phyloP scores from a whole-genome alignment of 2,113 vertebrate genomes.

The Mungos mungo region DNA sequence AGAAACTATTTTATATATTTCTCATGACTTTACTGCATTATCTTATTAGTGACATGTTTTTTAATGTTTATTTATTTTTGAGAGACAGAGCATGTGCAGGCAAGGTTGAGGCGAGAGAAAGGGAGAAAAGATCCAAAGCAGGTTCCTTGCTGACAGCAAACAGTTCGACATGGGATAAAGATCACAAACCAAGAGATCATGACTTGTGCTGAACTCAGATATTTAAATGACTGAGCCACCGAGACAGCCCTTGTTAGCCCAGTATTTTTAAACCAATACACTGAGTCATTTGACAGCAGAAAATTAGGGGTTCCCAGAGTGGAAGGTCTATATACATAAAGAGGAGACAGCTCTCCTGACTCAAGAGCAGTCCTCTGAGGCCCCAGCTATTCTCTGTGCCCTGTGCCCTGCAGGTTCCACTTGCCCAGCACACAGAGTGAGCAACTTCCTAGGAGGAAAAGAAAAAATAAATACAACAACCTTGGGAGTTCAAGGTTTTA shows the following conservation, averaged over 20 bases:
- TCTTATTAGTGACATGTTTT: background rate
- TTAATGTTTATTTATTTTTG: too few species aligned
- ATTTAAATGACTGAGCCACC: too few species aligned
- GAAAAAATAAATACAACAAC: background rate
- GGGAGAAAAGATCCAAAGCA: too few species aligned
- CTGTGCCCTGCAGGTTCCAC: background rate
- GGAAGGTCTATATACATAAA: too few species aligned
- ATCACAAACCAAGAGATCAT: too few species aligned
- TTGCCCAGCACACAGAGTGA: too few species aligned
- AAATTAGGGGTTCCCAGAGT: background rate
- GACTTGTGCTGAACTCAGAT: too few species aligned
- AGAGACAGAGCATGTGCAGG: too few species aligned
- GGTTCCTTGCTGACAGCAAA: too few species aligned
- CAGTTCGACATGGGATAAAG: too few species aligned
- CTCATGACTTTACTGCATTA: background rate
- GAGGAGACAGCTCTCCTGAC: background rate
- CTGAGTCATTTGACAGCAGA: background rate
- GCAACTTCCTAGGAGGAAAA: background rate
- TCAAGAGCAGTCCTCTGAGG: background rate
- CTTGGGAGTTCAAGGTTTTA: background rate
- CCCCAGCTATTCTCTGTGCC: background rate
- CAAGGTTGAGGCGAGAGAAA: too few species aligned
- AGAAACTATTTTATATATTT: background rate
- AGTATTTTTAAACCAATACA: background rate
- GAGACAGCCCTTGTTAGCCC: background rate